Percentiles rank a stretch among this genome's conserved stretches.
phyloP scores from a whole-genome alignment of 2,888 invertebrate genomes.

The Seira musarum region DNA sequence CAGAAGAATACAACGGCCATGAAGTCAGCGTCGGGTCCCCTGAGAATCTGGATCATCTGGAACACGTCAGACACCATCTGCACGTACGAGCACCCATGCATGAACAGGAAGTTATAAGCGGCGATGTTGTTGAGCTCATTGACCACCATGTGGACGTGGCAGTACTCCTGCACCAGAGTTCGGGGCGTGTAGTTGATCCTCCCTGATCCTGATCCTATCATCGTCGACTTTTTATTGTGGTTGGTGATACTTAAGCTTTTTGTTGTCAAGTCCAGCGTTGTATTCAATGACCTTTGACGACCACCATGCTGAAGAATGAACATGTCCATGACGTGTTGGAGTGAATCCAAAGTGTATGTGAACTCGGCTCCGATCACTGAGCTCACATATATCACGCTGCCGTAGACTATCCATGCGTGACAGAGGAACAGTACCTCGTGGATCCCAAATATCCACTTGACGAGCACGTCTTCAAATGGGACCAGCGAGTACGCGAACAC shows the following conservation, averaged over 20 bases:
- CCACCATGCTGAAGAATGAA: constrained; percentile 1
- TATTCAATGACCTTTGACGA: background rate
- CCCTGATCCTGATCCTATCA: background rate
- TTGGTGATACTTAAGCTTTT: background rate
- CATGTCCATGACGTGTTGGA: constrained; percentile 8
- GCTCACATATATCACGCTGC: constrained; percentile 47
- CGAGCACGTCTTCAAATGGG: constrained; percentile 12
- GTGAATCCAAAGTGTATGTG: constrained; percentile 30
- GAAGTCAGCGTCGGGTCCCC: constrained; percentile 42
- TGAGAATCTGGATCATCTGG: constrained; percentile 52
- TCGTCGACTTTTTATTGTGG: background rate
- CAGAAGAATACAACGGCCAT: constrained; percentile 48
- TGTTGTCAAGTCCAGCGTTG: background rate
- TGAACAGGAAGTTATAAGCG: constrained; percentile 49
- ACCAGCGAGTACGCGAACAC: constrained; percentile 46
- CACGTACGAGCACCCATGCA: constrained; percentile 53
- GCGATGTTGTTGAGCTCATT: constrained; percentile 43
- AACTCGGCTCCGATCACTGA: constrained; percentile 47
- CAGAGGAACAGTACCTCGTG: constrained; percentile 46
- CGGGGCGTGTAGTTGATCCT: background rate
- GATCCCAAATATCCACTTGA: constrained; percentile 47
- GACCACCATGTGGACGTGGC: constrained; percentile 28
- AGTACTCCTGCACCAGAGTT: constrained; percentile 31
- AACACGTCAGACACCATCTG: constrained; percentile 59
- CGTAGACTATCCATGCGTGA: constrained; percentile 55